phyloP scores from a whole-genome alignment of 1,140 invertebrate genomes.

The Calliphora vicina region DNA sequence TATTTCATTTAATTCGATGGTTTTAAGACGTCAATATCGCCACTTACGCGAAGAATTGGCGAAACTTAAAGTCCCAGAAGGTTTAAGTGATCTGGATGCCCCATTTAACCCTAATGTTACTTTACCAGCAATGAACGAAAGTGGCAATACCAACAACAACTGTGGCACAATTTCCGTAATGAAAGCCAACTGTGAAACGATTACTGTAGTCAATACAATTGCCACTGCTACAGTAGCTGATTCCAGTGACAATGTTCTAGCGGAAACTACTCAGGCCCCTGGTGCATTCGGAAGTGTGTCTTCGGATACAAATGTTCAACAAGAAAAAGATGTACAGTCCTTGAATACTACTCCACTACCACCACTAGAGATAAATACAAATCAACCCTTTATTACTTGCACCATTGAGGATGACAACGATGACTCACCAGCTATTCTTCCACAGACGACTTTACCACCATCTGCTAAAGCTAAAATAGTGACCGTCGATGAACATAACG shows the following conservation, averaged over 20 bases:
- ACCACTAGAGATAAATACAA: slow-evolving; percentile 7
- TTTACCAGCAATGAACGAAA: slow-evolving; percentile 53
- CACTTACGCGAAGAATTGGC: slow-evolving; percentile 80
- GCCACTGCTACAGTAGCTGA: slow-evolving; percentile 37
- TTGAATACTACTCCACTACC: background rate
- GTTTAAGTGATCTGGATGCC: slow-evolving; percentile 74
- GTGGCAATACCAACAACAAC: slow-evolving; percentile 41
- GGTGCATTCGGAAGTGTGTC: background rate
- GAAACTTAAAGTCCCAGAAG: slow-evolving; percentile 78
- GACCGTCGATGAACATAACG: slow-evolving; percentile 20
- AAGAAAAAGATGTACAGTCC: background rate
- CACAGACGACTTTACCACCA: slow-evolving; percentile 28
- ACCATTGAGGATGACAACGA: slow-evolving; percentile 33
- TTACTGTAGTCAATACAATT: slow-evolving; percentile 37
- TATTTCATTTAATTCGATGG: slow-evolving; percentile 78
- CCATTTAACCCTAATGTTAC: slow-evolving; percentile 67
- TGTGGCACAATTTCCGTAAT: slow-evolving; percentile 44
- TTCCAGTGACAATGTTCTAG: background rate
- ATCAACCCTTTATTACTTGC: slow-evolving; percentile 1
- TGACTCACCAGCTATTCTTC: slow-evolving; percentile 12
- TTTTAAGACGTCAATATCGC: slow-evolving; percentile 79
- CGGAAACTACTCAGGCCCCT: background rate
- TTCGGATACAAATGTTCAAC: background rate
- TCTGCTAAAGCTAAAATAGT: slow-evolving; percentile 34
- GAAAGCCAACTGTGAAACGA: slow-evolving; percentile 44